Percentiles rank a stretch among this genome's conserved stretches.
Evolutionary conservation across 2,797 vertebrate genomes (phyloP).

Genomic region (Hipposideros larvatus): DNA sequence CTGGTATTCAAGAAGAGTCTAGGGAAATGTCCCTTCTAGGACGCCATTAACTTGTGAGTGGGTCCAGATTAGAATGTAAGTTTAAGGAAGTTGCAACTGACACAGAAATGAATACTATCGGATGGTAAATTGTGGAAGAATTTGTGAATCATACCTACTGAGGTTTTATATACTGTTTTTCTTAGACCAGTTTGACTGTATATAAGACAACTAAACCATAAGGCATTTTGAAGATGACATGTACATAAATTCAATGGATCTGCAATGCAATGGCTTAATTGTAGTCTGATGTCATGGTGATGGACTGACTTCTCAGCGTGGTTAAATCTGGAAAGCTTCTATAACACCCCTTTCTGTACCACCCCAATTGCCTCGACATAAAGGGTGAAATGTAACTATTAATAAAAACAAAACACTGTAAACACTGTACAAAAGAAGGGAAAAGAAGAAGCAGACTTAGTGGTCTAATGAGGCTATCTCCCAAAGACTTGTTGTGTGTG

Average conservation of each 20-base stretch:
- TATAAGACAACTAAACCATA: conserved; percentile 89
- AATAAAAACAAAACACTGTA: conserved; percentile 85
- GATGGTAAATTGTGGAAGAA: conserved; percentile 82
- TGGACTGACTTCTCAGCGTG: conserved; percentile 88
- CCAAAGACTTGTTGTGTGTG: conserved; percentile 98
- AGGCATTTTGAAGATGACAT: conserved; percentile 88
- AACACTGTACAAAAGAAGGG: conserved; percentile 83
- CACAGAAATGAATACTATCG: conserved; percentile 80
- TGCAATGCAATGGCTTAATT: conserved; percentile 92
- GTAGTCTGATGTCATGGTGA: conserved; percentile 90
- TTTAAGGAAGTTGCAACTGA: conserved; percentile 70
- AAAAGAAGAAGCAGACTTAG: conserved; percentile 92
- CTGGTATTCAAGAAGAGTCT: conserved; percentile 43
- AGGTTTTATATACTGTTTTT: conserved; percentile 84
- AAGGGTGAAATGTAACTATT: conserved; percentile 80
- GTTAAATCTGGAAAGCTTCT: conserved; percentile 75
- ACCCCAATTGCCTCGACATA: conserved; percentile 72
- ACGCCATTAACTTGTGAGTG: conserved; percentile 65
- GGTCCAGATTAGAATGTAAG: conserved; percentile 59
- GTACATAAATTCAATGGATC: conserved; percentile 91
- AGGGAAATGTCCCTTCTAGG: conserved; percentile 29
- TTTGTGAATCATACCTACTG: conserved; percentile 83
- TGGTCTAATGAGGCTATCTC: conserved; percentile 98
- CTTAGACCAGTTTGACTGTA: conserved; percentile 56
- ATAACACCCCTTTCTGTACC: conserved; percentile 82